Evolutionary conservation across 2,888 invertebrate genomes (phyloP).

Genomic region (Oithona nana): DNA sequence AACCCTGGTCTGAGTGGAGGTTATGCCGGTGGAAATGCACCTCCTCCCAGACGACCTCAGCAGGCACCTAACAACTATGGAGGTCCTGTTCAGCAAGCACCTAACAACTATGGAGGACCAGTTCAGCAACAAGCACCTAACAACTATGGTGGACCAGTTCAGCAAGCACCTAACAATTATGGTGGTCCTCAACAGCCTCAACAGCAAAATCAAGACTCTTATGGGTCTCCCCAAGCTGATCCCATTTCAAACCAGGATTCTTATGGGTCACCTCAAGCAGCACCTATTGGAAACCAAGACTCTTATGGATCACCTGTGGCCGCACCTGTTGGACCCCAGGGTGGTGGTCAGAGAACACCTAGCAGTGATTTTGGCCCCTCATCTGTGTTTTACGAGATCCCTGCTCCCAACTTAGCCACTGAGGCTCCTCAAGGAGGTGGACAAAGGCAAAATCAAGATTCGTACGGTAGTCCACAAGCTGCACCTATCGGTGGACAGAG

Average conservation of each 20-base stretch:
- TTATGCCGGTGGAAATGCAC: neutral
- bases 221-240: neutral
- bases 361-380: neutral
- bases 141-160: neutral
- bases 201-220: neutral
- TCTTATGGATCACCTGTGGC: constrained; percentile 1
- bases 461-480: neutral
- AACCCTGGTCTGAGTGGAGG: neutral
- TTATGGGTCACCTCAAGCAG: constrained; percentile 1
- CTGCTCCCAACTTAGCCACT: constrained; percentile 2
- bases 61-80: neutral
- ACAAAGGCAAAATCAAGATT: neutral
- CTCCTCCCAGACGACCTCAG: neutral
- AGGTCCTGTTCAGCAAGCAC: neutral
- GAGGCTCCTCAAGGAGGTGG: neutral
- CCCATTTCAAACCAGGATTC: neutral
- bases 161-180: neutral
- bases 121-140: neutral
- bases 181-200: neutral
- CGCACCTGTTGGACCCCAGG: neutral
- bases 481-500: neutral
- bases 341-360: neutral
- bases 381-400: neutral
- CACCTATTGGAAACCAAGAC: neutral
- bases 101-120: too few relatives aligned